Conservation (phyloP, 2,888 invertebrate species). For the Nomada ruficornis region DNA sequence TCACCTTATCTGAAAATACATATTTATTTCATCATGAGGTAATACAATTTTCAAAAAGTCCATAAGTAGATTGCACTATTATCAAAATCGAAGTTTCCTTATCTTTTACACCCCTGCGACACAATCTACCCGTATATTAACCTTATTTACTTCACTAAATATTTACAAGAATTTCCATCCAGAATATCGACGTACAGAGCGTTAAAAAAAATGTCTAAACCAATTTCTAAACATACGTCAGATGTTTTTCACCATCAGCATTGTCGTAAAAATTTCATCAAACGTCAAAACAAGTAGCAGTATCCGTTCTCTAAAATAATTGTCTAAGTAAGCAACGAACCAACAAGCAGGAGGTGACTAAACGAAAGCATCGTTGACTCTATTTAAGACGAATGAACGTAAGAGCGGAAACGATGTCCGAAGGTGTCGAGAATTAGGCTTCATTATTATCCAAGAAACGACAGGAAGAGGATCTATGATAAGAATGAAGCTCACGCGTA, state of each 20-base stretch:
- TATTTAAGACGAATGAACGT: constrained; percentile 53
- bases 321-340: background rate
- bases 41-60: too few species aligned
- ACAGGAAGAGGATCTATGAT: constrained; percentile 58
- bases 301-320: background rate
- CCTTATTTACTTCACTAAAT: background rate
- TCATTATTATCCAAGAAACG: constrained; percentile 59
- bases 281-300: background rate
- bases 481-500: constrained; percentile 56
- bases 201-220: too few species aligned
- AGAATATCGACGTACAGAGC: too few species aligned
- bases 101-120: background rate
- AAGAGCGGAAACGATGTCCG: constrained; percentile 51
- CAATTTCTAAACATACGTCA: too few species aligned
- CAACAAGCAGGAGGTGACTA: constrained; percentile 9
- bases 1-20: too few species aligned
- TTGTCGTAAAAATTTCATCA: background rate
- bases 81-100: too few species aligned
- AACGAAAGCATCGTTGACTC: constrained; percentile 49
- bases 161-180: too few species aligned
- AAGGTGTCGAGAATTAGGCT: constrained; percentile 53
- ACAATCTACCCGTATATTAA: background rate
- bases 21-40: too few species aligned
- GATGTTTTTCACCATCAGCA: background rate
- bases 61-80: too few species aligned